Percentiles rank a stretch among this genome's conserved stretches.
These are phyloP conservation scores for Ptilodon capucinus DNA, from an alignment of 2,888 invertebrate genomes.

Conservation along the genomic window DNA sequence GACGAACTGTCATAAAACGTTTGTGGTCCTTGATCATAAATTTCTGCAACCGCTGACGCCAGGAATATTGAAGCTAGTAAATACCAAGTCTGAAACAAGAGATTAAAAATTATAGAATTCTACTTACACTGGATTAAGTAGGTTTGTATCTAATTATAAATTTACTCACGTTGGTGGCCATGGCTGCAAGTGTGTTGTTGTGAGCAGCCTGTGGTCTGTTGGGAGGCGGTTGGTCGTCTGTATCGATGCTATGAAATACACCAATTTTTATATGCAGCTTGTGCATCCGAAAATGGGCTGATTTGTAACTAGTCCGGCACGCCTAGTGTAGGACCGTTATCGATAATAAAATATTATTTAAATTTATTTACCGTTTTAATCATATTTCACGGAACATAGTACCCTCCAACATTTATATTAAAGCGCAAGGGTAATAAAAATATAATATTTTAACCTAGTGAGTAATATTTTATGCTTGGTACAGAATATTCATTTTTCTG, in stretches of 20 bases:
- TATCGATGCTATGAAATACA: conserved; percentile 39
- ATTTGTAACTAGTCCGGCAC: conserved; percentile 44
- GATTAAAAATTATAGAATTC: neutral
- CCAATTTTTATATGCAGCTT: conserved; percentile 63
- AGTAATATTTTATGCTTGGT: too few relatives aligned
- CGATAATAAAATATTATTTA: conserved; percentile 18
- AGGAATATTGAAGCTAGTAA: conserved; percentile 39
- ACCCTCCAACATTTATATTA: too few relatives aligned
- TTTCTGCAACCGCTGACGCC: conserved; percentile 35
- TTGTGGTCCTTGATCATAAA: conserved; percentile 48
- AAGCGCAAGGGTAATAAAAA: too few relatives aligned
- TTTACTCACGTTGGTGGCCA: conserved; percentile 51
- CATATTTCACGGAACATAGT: too few relatives aligned
- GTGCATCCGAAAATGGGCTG: conserved; percentile 45
- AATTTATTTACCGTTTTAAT: neutral
- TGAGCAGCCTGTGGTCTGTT: conserved; percentile 39
- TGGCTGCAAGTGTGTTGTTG: conserved; percentile 39
- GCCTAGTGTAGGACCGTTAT: conserved; percentile 33
- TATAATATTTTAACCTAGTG: too few relatives aligned
- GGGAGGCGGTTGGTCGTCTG: conserved; percentile 46
- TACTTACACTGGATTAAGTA: neutral
- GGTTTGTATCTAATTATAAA: neutral
- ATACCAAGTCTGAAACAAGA: conserved; percentile 51
- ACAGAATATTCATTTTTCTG: too few relatives aligned
- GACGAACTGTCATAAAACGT: conserved; percentile 35